Evolutionary conservation across 2,888 invertebrate species (phyloP), one percentile per base, ranked within the genome.

Genomic region (Lathronympha strigana): DNA sequence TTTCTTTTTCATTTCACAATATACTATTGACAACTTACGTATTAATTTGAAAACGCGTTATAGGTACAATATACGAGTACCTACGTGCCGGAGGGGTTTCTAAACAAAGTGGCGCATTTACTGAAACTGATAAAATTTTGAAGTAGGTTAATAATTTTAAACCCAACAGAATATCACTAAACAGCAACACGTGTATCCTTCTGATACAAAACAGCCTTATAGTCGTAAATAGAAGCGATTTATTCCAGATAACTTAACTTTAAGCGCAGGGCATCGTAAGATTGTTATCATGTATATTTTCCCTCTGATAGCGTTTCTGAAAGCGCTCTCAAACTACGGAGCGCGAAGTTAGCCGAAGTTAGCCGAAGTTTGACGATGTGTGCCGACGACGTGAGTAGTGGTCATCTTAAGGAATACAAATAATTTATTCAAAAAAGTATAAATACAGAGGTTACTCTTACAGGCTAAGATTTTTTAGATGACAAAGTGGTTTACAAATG

Each of bases 231-330:
- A n/a, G 33, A 21, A 21, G 21, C 21, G n/a, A 53, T 53, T 36
- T 36, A 53, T 53, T 53, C 51, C 51, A 36, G 33, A 53, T 36
- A 53, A 53, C n/a, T 53, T 53, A 53, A 53, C 51, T 53, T 53
- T 53, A 53, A 51, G 33, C 17, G 51, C 51, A n/a, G 2, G 51
- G 33, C 17, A 21, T 53, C 51, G 15, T 54, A 54, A 38, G 54
- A 54, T 54, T 23, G 4, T 23, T 54, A 40, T 38, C 54, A 38
- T 54, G 38, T 54, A 40, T 54, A 54, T 11, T 54, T 40, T 38
- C 15, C 17, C 15, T 38, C 54, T 23, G 54, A 54, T 54, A 54
- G 38, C 23, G 54, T 40, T 38, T 54, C 38, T 15, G 38, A 53
- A 51, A 33, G 15, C 21, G 31, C 21, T 5, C 33, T 15, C 9